phyloP scores from a whole-genome alignment of 2,888 invertebrate genomes.

The Xanthorhoe designata region DNA sequence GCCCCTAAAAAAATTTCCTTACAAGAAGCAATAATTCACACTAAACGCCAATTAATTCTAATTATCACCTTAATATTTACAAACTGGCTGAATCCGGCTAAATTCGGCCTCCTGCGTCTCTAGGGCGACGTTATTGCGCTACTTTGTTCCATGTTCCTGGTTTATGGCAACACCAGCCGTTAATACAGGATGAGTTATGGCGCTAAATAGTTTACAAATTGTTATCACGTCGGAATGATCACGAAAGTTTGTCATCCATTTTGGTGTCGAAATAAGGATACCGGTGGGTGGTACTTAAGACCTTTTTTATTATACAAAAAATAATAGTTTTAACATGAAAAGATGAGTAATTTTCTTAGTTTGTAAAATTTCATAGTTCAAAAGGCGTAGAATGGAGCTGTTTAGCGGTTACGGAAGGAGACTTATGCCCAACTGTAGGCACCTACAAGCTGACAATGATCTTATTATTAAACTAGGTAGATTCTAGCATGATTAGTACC shows the following conservation, averaged over 20 bases:
- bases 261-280: conserved; percentile 4
- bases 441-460: too few species aligned
- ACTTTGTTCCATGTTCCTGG: conserved; percentile 44
- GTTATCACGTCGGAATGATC: conserved; percentile 28
- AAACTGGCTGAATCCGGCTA: conserved; percentile 40
- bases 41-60: conserved; percentile 40
- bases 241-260: conserved; percentile 24
- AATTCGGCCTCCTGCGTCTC: conserved; percentile 43
- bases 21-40: conserved; percentile 28
- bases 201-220: conserved; percentile 36
- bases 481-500: too few species aligned
- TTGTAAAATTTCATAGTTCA: too few species aligned
- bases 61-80: conserved; percentile 42
- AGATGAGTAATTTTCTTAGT: too few species aligned
- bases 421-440: too few species aligned
- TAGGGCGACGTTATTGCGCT: conserved; percentile 43
- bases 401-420: too few species aligned
- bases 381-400: too few species aligned
- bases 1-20: conserved; percentile 17
- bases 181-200: conserved; percentile 37
- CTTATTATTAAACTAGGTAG: too few species aligned
- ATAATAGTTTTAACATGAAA: too few species aligned
- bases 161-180: conserved; percentile 42
- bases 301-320: too few species aligned
- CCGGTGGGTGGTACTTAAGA: neutral